Evolutionary conservation across 2,888 invertebrate genomes (phyloP).

Genomic region (Spilarctia lutea): DNA sequence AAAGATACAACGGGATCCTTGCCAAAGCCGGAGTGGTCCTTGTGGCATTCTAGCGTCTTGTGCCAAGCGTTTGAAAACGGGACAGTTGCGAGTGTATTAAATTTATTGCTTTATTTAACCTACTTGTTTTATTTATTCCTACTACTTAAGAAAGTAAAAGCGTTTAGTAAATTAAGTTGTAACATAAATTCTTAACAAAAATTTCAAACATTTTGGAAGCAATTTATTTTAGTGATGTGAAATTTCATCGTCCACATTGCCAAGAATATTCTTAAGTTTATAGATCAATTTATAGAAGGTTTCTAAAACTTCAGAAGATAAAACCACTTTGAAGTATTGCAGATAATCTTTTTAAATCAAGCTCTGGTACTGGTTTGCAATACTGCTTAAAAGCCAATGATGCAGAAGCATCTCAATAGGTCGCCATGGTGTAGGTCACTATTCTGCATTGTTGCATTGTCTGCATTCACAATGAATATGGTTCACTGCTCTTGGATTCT

Average conservation of each 20-base stretch:
- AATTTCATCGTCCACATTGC: not conserved
- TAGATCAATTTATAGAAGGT: not conserved
- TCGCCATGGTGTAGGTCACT: too few species aligned
- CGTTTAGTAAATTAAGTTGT: not conserved
- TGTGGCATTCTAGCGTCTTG: conserved; percentile 59
- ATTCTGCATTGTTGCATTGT: too few species aligned
- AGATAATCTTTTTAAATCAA: not conserved
- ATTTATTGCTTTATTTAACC: conserved; percentile 65
- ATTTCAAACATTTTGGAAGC: not conserved
- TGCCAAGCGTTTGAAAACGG: conserved; percentile 49
- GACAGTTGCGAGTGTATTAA: conserved; percentile 62
- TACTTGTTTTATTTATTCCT: conserved; percentile 37
- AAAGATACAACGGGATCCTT: conserved; percentile 83
- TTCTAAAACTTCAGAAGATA: too few species aligned
- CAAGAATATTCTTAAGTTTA: not conserved
- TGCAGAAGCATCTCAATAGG: too few species aligned
- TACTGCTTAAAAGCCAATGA: not conserved
- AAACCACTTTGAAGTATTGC: too few species aligned
- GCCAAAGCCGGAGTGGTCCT: conserved; percentile 78
- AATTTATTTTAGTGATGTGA: not conserved
- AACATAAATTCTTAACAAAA: not conserved
- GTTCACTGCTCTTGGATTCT: too few species aligned
- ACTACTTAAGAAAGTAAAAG: conserved; percentile 16
- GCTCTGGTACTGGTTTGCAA: too few species aligned
- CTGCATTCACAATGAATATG: too few species aligned